Base-by-base conservation (phyloP, 2,888 invertebrate species). In the Erannis defoliaria region DNA sequence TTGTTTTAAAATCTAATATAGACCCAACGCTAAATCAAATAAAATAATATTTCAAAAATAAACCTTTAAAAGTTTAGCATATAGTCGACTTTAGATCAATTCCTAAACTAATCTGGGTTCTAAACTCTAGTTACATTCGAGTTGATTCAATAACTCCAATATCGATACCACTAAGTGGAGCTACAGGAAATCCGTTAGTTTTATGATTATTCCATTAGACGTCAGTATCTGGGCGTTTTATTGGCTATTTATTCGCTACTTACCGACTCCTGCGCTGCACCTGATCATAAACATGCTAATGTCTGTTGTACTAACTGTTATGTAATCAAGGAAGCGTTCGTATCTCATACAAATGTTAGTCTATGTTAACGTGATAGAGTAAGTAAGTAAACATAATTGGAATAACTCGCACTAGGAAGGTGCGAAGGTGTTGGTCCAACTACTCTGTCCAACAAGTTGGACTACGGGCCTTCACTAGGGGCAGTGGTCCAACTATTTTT, bases 121-220 rank as follows among this genome's bases (percentile, higher is more conserved):
- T n/a, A 51, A 10, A 50, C 50, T 16, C 4, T 23, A 26, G 6
- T 10, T 21, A 40, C 12, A 40, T 40, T 46, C 29, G 6, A 31
- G 18, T 19, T 33, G 18, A 46, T 46, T 46, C 46, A 19, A 19
- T 46, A 33, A 33, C 12, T 46, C 18, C 46, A 12, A 6, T 33
- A 49, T 6, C 21, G 33, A 37, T 48, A 26, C 8, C 26, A 26
- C 26, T 26, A 54, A 42, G 42, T 53, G 37, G 42, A 54, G 18
- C 0, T 38, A 9, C 18, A 51, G 55, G 51, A 61, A 61, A 14
- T 50, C 21, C 29, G 46, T 46, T 53, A 56, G 26, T 55, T 62
- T 67, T 56, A 67, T 54, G 49, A 58, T 55, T 55, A 58, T 59
- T 61, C 46, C 54, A 63, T 66, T 60, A 45, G 57, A 51, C 40